Evolutionary conservation across 2,113 vertebrate genomes (phyloP), one percentile per base, ranked within the genome.

Genomic region (Ictidomys tridecemlineatus): DNA sequence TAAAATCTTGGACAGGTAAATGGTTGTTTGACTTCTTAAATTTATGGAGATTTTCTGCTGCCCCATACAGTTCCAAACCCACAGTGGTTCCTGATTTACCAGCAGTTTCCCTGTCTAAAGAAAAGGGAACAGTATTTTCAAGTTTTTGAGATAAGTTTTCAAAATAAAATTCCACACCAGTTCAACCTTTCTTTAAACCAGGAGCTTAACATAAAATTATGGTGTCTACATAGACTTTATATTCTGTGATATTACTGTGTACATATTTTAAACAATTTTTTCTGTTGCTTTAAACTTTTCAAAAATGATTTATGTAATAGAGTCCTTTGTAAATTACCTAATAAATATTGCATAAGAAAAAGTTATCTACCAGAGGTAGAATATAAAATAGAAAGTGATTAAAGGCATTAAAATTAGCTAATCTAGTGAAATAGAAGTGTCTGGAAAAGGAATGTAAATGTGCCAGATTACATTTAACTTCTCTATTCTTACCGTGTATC

Each of bases 241-340:
- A 14, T 5, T 92, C 17, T 67, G n/a, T 82, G 39, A 70, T 85
- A 34, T 22, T 89, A 2, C 6, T 87, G 6, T 87, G 90, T 80
- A 48, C 30, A 90, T 97, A 4, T 76, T 42, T 87, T 95, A 92
- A 53, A 14, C 28, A 80, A 37, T 94, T 53, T 80, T 91, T 30
- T 79, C 95, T 91, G 8, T 39, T 93, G 61, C 28, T 16, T 93
- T 74, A 89, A 88, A 79, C n/a, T 30, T 87, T 22, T 1, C 84
- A 85, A 88, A 95, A 85, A 91, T 88, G 73, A 61, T 87, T 93
- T 95, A 93, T 92, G n/a, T 91, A 30, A 22, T 93, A 92, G 28
- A 26, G 93, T 97, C 61, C 42, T 93, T 56, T 89, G 42, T 12
- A 91, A 89, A 85, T 97, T 91, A 96, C 30, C 4, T 22, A 17